Percentiles rank a stretch among this genome's conserved stretches.
Conservation (phyloP, 1,140 invertebrate species). For the Pygmarrhopalites habei region DNA sequence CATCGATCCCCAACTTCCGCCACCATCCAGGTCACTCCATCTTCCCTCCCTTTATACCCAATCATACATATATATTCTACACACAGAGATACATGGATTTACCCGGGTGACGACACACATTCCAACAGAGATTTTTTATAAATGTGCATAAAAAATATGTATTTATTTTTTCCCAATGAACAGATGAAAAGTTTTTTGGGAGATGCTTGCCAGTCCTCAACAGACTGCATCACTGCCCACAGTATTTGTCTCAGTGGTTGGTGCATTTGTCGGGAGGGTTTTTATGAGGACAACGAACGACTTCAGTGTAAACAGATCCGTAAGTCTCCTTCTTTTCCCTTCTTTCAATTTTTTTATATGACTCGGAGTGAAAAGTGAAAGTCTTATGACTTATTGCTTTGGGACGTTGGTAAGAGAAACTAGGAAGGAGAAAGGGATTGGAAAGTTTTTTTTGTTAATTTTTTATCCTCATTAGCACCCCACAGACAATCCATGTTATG, state of each 20-base stretch:
- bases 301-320: constrained; percentile 38
- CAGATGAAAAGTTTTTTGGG: constrained; percentile 64
- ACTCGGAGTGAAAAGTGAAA: no score
- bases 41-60: neutral
- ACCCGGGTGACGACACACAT: no score
- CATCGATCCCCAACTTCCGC: constrained; percentile 57
- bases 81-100: neutral
- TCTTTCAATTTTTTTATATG: no score
- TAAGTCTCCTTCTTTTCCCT: no score
- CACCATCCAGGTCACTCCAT: constrained; percentile 48
- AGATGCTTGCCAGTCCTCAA: constrained; percentile 63
- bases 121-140: no score
- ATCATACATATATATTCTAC: neutral
- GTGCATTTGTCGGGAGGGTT: constrained; percentile 48
- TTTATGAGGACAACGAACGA: constrained; percentile 34
- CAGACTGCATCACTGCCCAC: constrained; percentile 63
- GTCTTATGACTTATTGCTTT: no score
- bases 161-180: constrained; percentile 8
- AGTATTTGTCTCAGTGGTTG: constrained; percentile 62
- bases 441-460: no score
- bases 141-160: no score
- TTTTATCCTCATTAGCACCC: no score
- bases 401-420: no score
- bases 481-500: no score
- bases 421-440: no score